Base-by-base conservation (phyloP, 2,888 invertebrate genomes). In the Micoletzkya japonica region DNA sequence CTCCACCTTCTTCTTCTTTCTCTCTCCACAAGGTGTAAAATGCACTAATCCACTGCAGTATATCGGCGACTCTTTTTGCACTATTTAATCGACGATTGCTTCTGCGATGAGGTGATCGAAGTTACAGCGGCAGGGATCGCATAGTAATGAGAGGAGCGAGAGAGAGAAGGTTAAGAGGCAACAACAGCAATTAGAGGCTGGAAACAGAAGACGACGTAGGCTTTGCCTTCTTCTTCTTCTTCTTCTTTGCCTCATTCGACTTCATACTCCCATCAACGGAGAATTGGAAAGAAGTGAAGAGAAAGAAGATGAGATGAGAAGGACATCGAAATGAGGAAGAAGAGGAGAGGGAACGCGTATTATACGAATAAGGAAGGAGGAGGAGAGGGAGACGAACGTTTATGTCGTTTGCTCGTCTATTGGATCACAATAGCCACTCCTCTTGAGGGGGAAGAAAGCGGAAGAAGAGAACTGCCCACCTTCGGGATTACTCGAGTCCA, bases 401-500 rank as follows among this genome's bases (percentile, higher is more conserved):
- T 24, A n/a, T n/a, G n/a, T n/a, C n/a, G n/a, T n/a, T n/a, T n/a
- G n/a, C n/a, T n/a, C n/a, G n/a, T n/a, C n/a, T n/a, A n/a, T n/a
- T n/a, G n/a, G n/a, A n/a, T n/a, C n/a, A n/a, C n/a, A n/a, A n/a
- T n/a, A n/a, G n/a, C n/a, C n/a, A n/a, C n/a, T n/a, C n/a, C n/a
- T n/a, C n/a, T n/a, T n/a, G n/a, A n/a, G n/a, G n/a, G n/a, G n/a
- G n/a, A n/a, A n/a, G n/a, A n/a, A n/a, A n/a, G n/a, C n/a, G n/a
- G n/a, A n/a, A n/a, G n/a, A n/a, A n/a, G n/a, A n/a, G n/a, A n/a
- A n/a, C 28, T n/a, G 14, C n/a, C 30, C 37, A 17, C 34, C 52
- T 1, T 64, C 52, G 7, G 76, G 73, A 4, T 74, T 68, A n/a
- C 77, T 74, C 68, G 74, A 67, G 54, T 76, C 77, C 58, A 79